A percentile compares a stretch with the other conserved stretches of the same genome.
Evolutionary conservation across 2,797 vertebrate species (phyloP).

Genomic region (Ciconia nigra): DNA sequence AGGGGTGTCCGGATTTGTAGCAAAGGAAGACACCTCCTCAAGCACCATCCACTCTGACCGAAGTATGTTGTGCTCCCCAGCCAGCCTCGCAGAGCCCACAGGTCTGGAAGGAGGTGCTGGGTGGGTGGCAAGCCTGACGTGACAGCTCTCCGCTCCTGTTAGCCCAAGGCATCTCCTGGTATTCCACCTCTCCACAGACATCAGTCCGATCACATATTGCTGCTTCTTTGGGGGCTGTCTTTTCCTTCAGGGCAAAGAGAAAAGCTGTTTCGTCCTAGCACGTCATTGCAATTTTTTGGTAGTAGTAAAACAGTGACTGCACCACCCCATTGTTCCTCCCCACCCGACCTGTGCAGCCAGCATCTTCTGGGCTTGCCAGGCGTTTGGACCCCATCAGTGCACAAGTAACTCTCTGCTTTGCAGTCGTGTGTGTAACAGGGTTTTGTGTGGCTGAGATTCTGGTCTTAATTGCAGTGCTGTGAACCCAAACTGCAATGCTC

Average conservation of each 20-base stretch:
- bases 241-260: neutral
- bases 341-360: neutral
- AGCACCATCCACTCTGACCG: neutral
- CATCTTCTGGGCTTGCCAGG: neutral
- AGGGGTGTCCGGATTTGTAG: neutral
- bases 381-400: neutral
- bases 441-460: neutral
- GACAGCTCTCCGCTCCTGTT: neutral
- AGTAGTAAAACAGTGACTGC: neutral
- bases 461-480: neutral
- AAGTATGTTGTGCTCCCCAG: neutral
- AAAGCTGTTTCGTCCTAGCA: neutral
- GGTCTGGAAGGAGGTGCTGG: neutral
- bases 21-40: neutral
- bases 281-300: neutral
- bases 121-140: fast-evolving
- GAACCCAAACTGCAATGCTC: neutral
- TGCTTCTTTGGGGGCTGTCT: neutral
- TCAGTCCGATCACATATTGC: neutral
- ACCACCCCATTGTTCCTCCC: neutral
- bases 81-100: neutral
- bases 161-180: neutral
- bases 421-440: neutral
- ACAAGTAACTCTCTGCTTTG: neutral
- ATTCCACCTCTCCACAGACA: neutral